Conservation (phyloP, 1,140 invertebrate genomes). For the Drosophila nasuta region DNA sequence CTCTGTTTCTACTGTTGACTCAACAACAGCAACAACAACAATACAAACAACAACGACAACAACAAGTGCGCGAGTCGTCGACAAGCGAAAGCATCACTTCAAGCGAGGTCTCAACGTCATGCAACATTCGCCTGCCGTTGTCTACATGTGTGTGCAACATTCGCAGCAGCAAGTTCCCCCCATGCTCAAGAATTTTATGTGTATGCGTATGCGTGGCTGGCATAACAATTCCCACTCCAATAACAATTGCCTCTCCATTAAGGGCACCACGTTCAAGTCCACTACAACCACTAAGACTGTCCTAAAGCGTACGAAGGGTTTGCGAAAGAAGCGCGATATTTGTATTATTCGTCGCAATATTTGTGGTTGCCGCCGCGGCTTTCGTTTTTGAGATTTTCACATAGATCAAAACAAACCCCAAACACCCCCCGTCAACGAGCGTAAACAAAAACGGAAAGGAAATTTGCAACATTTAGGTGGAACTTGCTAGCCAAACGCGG, state of each 20-base stretch:
- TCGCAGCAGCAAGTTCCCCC: slow-evolving; percentile 76
- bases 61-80: slow-evolving; percentile 21
- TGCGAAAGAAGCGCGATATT: slow-evolving; percentile 65
- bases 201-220: slow-evolving; percentile 78
- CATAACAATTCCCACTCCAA: slow-evolving; percentile 42
- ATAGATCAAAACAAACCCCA: slow-evolving; percentile 11
- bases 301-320: slow-evolving; percentile 63
- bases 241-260: slow-evolving; percentile 35
- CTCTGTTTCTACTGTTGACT: slow-evolving; percentile 48
- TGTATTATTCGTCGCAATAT: slow-evolving; percentile 40
- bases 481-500: slow-evolving; percentile 68
- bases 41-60: slow-evolving; percentile 30
- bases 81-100: slow-evolving; percentile 17
- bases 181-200: slow-evolving; percentile 73
- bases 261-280: slow-evolving; percentile 27
- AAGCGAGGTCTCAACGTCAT: slow-evolving; percentile 64
- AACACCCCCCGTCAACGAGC: slow-evolving; percentile 1
- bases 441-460: slow-evolving; percentile 11
- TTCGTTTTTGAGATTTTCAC: slow-evolving; percentile 56
- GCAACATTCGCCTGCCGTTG: slow-evolving; percentile 73
- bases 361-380: slow-evolving; percentile 16
- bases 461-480: slow-evolving; percentile 58
- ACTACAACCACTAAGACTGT: slow-evolving; percentile 34
- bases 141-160: slow-evolving; percentile 76
- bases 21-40: slow-evolving; percentile 28